phyloP scores from a whole-genome alignment of 1,140 invertebrate species.

The Rhopalosiphum padi region DNA sequence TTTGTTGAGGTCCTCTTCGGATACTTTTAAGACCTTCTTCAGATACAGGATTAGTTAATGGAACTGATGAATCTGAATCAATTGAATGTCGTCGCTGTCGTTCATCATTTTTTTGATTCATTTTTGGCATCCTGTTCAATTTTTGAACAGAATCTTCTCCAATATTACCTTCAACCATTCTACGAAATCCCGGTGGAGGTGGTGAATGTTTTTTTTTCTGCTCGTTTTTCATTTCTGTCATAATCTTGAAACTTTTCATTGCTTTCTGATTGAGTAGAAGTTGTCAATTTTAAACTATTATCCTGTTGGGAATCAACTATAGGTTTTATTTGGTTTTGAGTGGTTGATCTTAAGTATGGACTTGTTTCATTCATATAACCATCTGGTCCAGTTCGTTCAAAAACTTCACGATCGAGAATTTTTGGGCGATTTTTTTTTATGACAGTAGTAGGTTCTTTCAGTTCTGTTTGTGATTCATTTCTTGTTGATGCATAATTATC shows the following conservation, averaged over 20 bases:
- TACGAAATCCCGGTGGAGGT: conserved; percentile 67
- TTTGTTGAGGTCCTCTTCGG: conserved; percentile 67
- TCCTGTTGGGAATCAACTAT: conserved; percentile 61
- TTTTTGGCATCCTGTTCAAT: neutral
- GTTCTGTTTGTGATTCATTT: conserved; percentile 41
- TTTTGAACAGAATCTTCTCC: conserved; percentile 60
- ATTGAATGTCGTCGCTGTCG: conserved; percentile 35
- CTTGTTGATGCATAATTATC: conserved; percentile 15
- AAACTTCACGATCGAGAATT: conserved; percentile 41
- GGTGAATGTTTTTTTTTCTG: conserved; percentile 63
- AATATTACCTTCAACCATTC: conserved; percentile 69
- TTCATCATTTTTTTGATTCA: conserved; percentile 39
- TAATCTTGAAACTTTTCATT: conserved; percentile 36
- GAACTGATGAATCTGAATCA: conserved; percentile 54
- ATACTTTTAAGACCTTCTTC: conserved; percentile 66
- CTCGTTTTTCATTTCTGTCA: conserved; percentile 39
- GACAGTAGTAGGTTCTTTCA: conserved; percentile 42
- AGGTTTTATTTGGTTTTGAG: conserved; percentile 65
- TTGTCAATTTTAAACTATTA: conserved; percentile 42
- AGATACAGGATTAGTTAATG: conserved; percentile 60
- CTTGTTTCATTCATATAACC: conserved; percentile 59
- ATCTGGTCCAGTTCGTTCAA: conserved; percentile 55
- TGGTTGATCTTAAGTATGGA: conserved; percentile 64
- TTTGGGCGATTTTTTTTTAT: conserved; percentile 32
- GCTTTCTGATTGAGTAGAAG: neutral